Evolutionary conservation across 2,797 vertebrate genomes (phyloP).

Genomic region (Cephalopachus bancanus): DNA sequence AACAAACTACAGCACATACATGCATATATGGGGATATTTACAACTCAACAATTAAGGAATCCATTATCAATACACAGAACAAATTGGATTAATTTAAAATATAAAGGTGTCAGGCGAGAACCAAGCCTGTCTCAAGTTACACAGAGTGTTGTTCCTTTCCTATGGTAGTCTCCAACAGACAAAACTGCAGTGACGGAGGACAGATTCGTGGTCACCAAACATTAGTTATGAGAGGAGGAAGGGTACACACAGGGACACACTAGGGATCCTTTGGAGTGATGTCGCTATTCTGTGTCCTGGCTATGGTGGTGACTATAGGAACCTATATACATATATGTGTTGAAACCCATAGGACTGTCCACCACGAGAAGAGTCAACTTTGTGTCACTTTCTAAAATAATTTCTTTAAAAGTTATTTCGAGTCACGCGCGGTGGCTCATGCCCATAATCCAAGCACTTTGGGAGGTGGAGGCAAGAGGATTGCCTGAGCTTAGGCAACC

Average conservation of each 20-base stretch:
- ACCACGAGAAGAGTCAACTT: neutral
- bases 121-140: neutral
- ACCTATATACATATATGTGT: no score
- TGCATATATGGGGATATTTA: neutral
- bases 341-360: no score
- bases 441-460: no score
- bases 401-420: neutral
- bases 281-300: no score
- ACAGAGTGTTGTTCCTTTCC: neutral
- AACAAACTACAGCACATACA: neutral
- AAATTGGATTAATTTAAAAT: conserved; percentile 16
- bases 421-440: no score
- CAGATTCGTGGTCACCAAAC: neutral
- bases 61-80: neutral
- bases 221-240: neutral
- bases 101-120: neutral
- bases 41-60: neutral
- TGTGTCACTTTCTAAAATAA: neutral
- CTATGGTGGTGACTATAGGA: no score
- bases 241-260: no score
- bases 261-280: neutral
- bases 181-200: neutral
- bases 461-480: no score
- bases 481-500: no score
- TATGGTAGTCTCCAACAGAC: conserved; percentile 25